Evolutionary conservation across 30 jellyfish, hydroid and myxozoan species (phyloP).

Genomic region (Nemopilema nomurai): DNA sequence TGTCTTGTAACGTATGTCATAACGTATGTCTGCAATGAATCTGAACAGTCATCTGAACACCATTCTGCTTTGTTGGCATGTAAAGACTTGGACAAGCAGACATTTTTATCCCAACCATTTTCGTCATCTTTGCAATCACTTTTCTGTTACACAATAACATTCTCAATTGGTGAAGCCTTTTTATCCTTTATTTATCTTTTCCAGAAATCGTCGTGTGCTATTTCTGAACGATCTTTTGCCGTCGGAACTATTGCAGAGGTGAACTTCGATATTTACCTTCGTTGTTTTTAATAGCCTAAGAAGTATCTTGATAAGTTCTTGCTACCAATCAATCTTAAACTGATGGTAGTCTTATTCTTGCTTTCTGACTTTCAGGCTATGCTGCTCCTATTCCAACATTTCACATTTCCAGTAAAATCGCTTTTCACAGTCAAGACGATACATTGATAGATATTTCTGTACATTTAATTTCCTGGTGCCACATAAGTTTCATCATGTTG

Average conservation of each 20-base stretch:
- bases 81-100: background rate
- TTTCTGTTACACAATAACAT: background rate
- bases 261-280: background rate
- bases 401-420: no score
- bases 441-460: no score
- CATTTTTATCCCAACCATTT: background rate
- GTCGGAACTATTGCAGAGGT: conserved; percentile 97
- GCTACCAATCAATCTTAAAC: background rate
- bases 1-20: background rate
- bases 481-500: no score
- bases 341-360: no score
- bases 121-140: background rate
- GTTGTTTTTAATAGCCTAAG: background rate
- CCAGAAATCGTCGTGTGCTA: conserved; percentile 69
- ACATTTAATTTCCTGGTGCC: no score
- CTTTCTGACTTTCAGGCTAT: no score
- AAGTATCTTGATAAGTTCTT: background rate
- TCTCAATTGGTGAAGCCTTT: background rate
- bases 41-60: no score
- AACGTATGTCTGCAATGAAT: background rate
- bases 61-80: no score
- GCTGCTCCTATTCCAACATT: no score
- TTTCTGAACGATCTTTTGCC: conserved; percentile 87
- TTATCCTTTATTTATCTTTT: background rate
- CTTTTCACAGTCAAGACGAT: no score